Percentiles rank a stretch among this genome's conserved stretches.
These are phyloP conservation scores for Camptogramma bilineatum DNA, from an alignment of 2,888 invertebrate species.

Conservation along the genomic window DNA sequence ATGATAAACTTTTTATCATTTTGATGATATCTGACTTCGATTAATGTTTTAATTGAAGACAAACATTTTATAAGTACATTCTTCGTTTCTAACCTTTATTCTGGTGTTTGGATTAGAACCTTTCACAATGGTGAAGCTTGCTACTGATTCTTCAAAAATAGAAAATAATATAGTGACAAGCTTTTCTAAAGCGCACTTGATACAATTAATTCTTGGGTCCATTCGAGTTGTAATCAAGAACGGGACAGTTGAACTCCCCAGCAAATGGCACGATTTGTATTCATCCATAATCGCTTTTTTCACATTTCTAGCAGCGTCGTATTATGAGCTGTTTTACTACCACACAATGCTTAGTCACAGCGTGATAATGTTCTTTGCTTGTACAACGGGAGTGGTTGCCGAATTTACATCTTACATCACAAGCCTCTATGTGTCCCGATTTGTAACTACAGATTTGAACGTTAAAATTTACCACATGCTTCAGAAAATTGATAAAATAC, in stretches of 20 bases:
- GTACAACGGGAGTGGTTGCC: conserved; percentile 30
- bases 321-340: conserved; percentile 42
- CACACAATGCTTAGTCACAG: conserved; percentile 34
- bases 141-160: conserved; percentile 19
- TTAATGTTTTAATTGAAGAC: background rate
- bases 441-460: conserved; percentile 40
- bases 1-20: background rate
- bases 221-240: conserved; percentile 46
- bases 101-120: background rate
- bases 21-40: background rate
- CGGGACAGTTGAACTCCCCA: conserved; percentile 36
- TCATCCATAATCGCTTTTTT: conserved; percentile 45
- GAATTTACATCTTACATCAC: conserved; percentile 44
- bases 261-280: conserved; percentile 47
- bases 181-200: conserved; percentile 46
- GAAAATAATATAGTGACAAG: conserved; percentile 48
- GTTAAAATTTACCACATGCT: conserved; percentile 43
- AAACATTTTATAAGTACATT: background rate
- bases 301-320: conserved; percentile 40
- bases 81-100: conserved; percentile 1
- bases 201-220: conserved; percentile 48
- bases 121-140: conserved; percentile 13
- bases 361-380: conserved; percentile 33
- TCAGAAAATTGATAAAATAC: conserved; percentile 50
- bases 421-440: conserved; percentile 45